Conservation (phyloP, 64 coral and sea anemone species). For the Montipora foliosa region DNA sequence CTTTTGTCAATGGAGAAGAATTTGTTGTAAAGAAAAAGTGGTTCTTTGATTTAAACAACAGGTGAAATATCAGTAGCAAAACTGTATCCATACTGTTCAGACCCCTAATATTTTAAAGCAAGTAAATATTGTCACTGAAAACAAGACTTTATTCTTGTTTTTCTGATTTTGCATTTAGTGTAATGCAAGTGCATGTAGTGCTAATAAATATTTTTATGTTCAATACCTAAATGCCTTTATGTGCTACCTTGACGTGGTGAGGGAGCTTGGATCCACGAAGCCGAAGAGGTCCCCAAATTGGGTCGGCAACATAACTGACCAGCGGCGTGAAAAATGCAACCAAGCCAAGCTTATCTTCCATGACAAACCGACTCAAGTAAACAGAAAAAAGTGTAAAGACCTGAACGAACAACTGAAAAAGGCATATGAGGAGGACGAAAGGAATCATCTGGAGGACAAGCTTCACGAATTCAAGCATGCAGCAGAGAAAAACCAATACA, state of each 20-base stretch:
- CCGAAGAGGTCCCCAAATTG: too few relatives aligned
- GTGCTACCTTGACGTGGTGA: not conserved
- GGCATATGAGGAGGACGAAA: too few relatives aligned
- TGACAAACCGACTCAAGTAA: too few relatives aligned
- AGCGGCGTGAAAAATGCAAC: too few relatives aligned
- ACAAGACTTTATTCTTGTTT: constrained; percentile 10
- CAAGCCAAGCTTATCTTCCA: too few relatives aligned
- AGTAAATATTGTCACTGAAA: constrained; percentile 2
- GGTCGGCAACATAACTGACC: too few relatives aligned
- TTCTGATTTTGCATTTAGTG: not conserved
- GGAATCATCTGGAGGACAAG: too few relatives aligned
- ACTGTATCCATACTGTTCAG: constrained; percentile 23
- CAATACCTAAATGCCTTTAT: constrained; percentile 62
- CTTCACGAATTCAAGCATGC: too few relatives aligned
- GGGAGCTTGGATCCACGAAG: too few relatives aligned
- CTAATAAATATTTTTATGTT: not conserved
- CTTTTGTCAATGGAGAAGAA: not conserved
- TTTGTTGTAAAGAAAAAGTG: constrained; percentile 6
- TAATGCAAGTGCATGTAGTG: not conserved
- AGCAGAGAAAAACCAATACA: too few relatives aligned
- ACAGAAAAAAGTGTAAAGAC: too few relatives aligned
- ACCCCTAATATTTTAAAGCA: not conserved
- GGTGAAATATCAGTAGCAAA: not conserved
- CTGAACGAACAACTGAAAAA: too few relatives aligned
- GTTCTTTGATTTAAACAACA: not conserved